Base-by-base conservation (phyloP, 2,113 vertebrate species). In the Trichomycterus rosablanca region DNA sequence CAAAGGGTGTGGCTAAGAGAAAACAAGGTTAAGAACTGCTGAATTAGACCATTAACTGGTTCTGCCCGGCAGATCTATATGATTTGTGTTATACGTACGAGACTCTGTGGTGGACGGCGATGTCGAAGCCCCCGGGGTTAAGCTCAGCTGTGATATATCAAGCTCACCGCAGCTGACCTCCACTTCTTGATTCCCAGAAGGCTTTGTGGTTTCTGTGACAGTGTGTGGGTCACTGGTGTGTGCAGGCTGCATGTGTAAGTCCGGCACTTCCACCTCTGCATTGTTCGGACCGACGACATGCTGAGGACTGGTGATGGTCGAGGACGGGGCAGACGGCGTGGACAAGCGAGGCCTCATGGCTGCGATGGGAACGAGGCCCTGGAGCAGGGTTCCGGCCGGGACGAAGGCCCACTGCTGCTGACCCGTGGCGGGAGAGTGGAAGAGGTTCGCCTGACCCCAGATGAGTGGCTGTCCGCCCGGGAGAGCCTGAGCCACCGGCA, bases 341-440 rank as follows among this genome's bases (percentile, higher is more conserved):
- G 88, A 87, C 55, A 86, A 82, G 63, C 84, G 84, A 43, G 89
- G 83, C 37, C 90, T 89, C 79, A 97, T 66, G 8, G 93, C 81
- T 67, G 93, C 88, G 60, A 97, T 88, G 44, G 94, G 91, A 63
- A 94, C 86, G 82, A 89, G 68, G 81, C 93, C 91, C 85, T 94
- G 94, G 71, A 97, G 93, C 92, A 97, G 88, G 86, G 94, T 93
- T 66, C 51, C n/a, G 77, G 94, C 86, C 65, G 96, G 94, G 90
- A 98, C 91, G 80, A 97, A 98, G 78, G 94, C 92, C 96, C 96
- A 98, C 72, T 94, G 91, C 76, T 97, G 94, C 86, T 97, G 95
- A 35, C 66, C 71, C 56, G 91, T 81, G 74, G 90, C 84, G 28
- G 94, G 91, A 12, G 66, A 66, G 45, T 61, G 71, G 67, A 96